Conservation (phyloP, 2,888 invertebrate species). For the Melipona bicolor region DNA sequence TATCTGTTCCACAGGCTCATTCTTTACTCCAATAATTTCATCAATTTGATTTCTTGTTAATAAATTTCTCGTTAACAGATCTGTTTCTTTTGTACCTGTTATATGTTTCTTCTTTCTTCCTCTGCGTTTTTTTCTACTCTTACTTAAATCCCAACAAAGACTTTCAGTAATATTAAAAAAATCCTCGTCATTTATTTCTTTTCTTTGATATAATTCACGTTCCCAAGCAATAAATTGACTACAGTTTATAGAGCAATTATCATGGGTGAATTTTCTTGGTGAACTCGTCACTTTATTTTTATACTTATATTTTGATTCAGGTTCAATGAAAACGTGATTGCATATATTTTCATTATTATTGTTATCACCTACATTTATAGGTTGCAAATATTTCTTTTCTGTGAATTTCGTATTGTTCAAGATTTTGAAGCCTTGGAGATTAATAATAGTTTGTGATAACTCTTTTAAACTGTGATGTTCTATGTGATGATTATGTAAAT, state of each 20-base stretch:
- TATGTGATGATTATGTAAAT: conserved; percentile 76
- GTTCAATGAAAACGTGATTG: not conserved
- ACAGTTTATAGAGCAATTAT: conserved; percentile 39
- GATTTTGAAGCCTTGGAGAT: conserved; percentile 64
- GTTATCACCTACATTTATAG: not conserved
- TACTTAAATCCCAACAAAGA: conserved; percentile 43
- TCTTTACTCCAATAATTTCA: not conserved
- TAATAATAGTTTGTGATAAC: conserved; percentile 74
- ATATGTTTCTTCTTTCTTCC: conserved; percentile 24
- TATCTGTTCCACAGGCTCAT: not conserved
- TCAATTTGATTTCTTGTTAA: not conserved
- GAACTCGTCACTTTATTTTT: not conserved
- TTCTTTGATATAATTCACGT: conserved; percentile 41
- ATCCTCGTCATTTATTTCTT: conserved; percentile 41
- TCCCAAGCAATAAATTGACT: conserved; percentile 44
- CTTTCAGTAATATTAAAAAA: conserved; percentile 28
- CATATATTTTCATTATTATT: conserved; percentile 31
- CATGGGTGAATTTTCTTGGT: conserved; percentile 4
- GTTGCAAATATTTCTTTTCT: not conserved
- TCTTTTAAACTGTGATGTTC: conserved; percentile 73
- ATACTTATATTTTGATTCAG: not conserved
- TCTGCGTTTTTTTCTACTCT: conserved; percentile 9
- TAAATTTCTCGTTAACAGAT: not conserved
- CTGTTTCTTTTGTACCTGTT: not conserved
- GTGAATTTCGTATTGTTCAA: not conserved